Conservation (phyloP, 64 coral and sea anemone genomes). For the Montipora cactus region DNA sequence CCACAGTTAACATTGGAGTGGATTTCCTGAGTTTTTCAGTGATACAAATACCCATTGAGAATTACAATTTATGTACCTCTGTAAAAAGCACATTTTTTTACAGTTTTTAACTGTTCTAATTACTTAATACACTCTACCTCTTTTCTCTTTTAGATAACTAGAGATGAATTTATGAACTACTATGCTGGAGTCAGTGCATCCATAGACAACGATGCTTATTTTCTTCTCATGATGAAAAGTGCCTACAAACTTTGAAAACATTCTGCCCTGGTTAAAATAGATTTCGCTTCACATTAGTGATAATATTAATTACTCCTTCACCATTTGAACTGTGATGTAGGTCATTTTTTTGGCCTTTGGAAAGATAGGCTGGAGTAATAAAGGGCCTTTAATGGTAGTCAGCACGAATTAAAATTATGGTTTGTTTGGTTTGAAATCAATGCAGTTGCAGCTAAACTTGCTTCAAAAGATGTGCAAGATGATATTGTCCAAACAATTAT, state of each 20-base stretch:
- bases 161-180: constrained; percentile 98
- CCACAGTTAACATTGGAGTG: too few relatives aligned
- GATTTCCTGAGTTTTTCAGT: too few relatives aligned
- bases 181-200: constrained; percentile 98
- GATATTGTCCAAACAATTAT: too few relatives aligned
- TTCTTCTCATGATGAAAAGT: constrained; percentile 98
- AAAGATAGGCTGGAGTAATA: too few relatives aligned
- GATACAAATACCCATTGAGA: too few relatives aligned
- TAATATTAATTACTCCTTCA: not conserved
- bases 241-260: constrained; percentile 88
- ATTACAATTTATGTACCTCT: too few relatives aligned
- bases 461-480: too few relatives aligned
- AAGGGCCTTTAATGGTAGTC: too few relatives aligned
- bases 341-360: not conserved
- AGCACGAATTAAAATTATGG: too few relatives aligned
- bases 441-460: too few relatives aligned
- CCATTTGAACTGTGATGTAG: not conserved
- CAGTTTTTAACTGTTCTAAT: not conserved
- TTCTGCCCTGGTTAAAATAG: not conserved
- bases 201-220: constrained; percentile 97
- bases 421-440: too few relatives aligned
- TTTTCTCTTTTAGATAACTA: constrained; percentile 77
- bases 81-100: too few relatives aligned
- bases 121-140: not conserved
- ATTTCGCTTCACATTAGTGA: not conserved